phyloP scores from a whole-genome alignment of 2,888 invertebrate species.

The Caenorhabditis sinica region DNA sequence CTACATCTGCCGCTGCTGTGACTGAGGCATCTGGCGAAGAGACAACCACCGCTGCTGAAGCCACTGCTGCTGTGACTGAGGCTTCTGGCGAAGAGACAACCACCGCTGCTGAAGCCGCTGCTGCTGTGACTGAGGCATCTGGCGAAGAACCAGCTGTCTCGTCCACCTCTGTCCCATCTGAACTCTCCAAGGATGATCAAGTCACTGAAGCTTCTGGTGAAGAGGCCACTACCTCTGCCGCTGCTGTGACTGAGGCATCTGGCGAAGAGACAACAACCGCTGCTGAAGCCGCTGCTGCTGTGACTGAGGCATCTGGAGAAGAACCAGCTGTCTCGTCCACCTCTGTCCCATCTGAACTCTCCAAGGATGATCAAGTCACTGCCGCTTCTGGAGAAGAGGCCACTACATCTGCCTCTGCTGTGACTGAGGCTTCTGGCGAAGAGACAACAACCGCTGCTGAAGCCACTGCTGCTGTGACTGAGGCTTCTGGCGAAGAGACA shows the following conservation, averaged over 20 bases:
- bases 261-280: constrained; percentile 53
- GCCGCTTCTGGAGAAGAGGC: constrained; percentile 34
- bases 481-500: constrained; percentile 58
- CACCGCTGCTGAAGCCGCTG: constrained; percentile 4
- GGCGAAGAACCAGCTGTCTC: constrained; percentile 6
- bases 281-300: constrained; percentile 1
- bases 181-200: constrained; percentile 10
- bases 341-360: constrained; percentile 12
- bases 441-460: constrained; percentile 21
- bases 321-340: constrained; percentile 35
- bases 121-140: too few relatives aligned
- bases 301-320: constrained; percentile 60
- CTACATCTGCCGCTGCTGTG: constrained; percentile 13
- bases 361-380: constrained; percentile 20
- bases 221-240: constrained; percentile 43
- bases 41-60: constrained; percentile 21
- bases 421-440: constrained; percentile 26
- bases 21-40: constrained; percentile 58
- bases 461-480: constrained; percentile 26
- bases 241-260: constrained; percentile 37
- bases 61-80: constrained; percentile 26
- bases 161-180: background rate
- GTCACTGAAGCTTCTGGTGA: constrained; percentile 20
- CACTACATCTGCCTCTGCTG: constrained; percentile 16
- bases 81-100: constrained; percentile 26